A percentile compares a stretch with the other conserved stretches of the same genome.
These are phyloP conservation scores for Pomacea canaliculata DNA, from an alignment of 2,888 invertebrate species.

Conservation along the genomic window DNA sequence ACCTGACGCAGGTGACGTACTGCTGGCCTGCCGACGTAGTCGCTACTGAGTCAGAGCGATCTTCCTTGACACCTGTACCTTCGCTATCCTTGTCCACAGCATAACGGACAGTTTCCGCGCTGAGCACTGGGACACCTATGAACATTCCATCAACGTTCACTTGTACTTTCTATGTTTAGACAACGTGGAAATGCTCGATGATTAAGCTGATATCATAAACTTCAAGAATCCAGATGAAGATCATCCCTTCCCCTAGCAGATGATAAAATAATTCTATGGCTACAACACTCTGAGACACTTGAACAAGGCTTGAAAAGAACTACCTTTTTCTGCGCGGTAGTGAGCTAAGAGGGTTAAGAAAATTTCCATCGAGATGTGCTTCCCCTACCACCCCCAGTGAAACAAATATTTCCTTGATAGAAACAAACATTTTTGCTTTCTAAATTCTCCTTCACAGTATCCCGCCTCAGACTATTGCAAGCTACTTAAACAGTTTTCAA, in stretches of 20 bases:
- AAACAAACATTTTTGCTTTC: too few species aligned
- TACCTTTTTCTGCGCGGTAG: too few species aligned
- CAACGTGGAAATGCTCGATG: not conserved
- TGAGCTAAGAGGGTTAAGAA: too few species aligned
- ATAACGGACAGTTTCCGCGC: slow-evolving; percentile 32
- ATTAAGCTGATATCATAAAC: not conserved
- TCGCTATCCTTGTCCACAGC: slow-evolving; percentile 24
- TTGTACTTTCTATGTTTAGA: too few species aligned
- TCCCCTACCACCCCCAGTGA: too few species aligned
- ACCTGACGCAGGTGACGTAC: slow-evolving; percentile 34
- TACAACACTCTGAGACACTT: not conserved
- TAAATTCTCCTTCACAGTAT: too few species aligned
- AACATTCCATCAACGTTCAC: not conserved
- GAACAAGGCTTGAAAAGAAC: not conserved
- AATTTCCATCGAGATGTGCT: too few species aligned
- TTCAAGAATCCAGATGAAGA: not conserved
- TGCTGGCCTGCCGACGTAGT: slow-evolving; percentile 29
- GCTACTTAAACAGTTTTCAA: too few species aligned
- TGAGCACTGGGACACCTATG: slow-evolving; percentile 28
- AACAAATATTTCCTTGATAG: too few species aligned
- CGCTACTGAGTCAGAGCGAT: slow-evolving; percentile 24
- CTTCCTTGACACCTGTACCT: slow-evolving; percentile 28
- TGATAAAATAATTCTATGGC: not conserved
- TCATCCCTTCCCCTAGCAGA: too few species aligned
- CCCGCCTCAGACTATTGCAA: too few species aligned